Evolutionary conservation across 2,888 invertebrate species (phyloP), one percentile per base, ranked within the genome.

Genomic region (Melinaea marsaeus): DNA sequence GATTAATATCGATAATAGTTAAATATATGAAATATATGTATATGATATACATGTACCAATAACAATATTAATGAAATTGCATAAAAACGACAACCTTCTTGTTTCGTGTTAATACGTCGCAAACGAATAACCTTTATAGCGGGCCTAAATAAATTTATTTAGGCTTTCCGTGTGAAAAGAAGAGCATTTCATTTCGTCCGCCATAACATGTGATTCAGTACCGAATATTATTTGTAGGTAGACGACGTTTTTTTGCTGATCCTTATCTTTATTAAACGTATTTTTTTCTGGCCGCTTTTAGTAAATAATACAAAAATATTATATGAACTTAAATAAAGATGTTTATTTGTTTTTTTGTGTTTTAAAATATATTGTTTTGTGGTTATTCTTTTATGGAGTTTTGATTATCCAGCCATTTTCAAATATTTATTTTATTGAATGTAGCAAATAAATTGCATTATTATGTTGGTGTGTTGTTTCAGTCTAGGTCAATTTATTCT

Each of bases 141-240:
- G 58, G 11, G 35, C 58, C 58, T 58, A 58, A 58, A 58, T 58
- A 58, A 34, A 51, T 48, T 37, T 37, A 51, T 58, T 51, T 58
- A 58, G 35, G 51, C 37, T 34, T 9, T n/a, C 37, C 37, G 11
- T 34, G 58, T 48, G 13, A 32, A n/a, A 51, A 32, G 32, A 9
- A 32, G 51, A 51, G 32, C 32, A 51, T 51, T 51, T 51, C 51
- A 51, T 51, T 51, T 32, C n/a, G 51, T 51, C 11, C 51, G 51
- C 51, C 51, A 51, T 32, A 51, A 51, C 51, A 32, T 51, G 51
- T 32, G 51, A 51, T 51, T 51, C 32, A 51, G 32, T 51, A 51
- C 7, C 9, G 51, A 51, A 51, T 51, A 51, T 51, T 51, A 51
- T 51, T 51, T 51, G 7, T 51, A 42, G 11, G 2, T 3, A 32